These are phyloP conservation scores for Drosophila sordidula DNA, from an alignment of 2,888 invertebrate species.

Conservation along the genomic window DNA sequence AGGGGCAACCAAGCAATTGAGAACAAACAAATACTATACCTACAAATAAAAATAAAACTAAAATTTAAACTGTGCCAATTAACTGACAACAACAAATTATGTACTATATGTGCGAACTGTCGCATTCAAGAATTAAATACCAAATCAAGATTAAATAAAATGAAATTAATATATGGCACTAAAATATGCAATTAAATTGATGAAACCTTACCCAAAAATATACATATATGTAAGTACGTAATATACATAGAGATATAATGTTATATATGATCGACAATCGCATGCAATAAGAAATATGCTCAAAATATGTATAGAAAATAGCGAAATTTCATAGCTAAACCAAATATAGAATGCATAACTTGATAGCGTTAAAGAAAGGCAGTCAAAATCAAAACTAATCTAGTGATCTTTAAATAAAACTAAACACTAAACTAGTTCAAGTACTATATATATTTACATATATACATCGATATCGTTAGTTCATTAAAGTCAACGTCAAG, in stretches of 20 bases:
- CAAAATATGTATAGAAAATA: constrained; percentile 50
- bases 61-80: constrained; percentile 70
- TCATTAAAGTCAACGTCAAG: constrained; percentile 7
- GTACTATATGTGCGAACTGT: constrained; percentile 22
- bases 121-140: constrained; percentile 13
- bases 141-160: constrained; percentile 10
- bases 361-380: constrained; percentile 40
- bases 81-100: constrained; percentile 51
- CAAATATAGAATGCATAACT: constrained; percentile 35
- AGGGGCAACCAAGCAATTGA: constrained; percentile 26
- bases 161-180: constrained; percentile 26
- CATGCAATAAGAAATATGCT: constrained; percentile 67
- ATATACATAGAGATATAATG: constrained; percentile 26
- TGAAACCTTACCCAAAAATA: constrained; percentile 21
- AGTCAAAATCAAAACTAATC: constrained; percentile 71
- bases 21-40: constrained; percentile 27
- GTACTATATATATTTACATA: constrained; percentile 36
- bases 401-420: constrained; percentile 39
- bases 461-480: constrained; percentile 49
- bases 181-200: constrained; percentile 54
- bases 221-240: constrained; percentile 20
- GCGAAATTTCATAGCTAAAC: constrained; percentile 55
- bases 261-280: constrained; percentile 71
- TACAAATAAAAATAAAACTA: constrained; percentile 15
- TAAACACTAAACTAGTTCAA: constrained; percentile 47